Evolutionary conservation across 2,113 vertebrate genomes (phyloP), one percentile per base, ranked within the genome.

Genomic region (Marcusenius ussheri): DNA sequence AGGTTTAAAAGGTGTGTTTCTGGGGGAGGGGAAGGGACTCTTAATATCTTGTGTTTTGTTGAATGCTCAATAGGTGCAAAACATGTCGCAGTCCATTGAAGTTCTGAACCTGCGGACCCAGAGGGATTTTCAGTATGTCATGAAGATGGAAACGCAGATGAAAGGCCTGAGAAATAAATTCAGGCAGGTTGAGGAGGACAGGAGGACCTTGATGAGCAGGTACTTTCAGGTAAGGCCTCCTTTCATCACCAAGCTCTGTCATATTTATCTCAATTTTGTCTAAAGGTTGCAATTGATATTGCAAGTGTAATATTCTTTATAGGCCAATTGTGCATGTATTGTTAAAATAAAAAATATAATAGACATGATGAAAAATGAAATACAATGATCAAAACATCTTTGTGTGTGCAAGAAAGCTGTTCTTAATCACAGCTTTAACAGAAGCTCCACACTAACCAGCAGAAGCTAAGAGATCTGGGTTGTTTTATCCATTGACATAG

Each of bases 91-190:
- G 35, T 99, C 98, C 90, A 99, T 99, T 88, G 98, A 99, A 95
- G 98, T 99, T 89, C 95, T 99, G 94, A 99, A 99, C 91, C 95
- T 99, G 89, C 96, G 98, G 39, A 99, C 98, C 35, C 98, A 99
- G 95, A 97, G 98, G 92, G 98, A 99, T 95, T 99, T 99, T 94
- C 98, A 99, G 91, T 99, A 99, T 31, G 98, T 99, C 93, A 97
- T 99, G 93, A 99, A 99, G 96, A 99, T 99, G 98, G 98, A 99
- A 94, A 99, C 96, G 7, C 98, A 99, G 92, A 99, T 99, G 98
- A 99, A 99, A 92, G 97, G 97, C 91, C 95, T 99, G 91, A 97
- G 98, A 94, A 97, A 96, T 92, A 99, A 98, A 94, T 99, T 99
- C 95, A 96, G 97, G 92, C 98, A 99, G 92, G 97, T 99, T 87